Conservation (phyloP, 2,888 invertebrate genomes). For the Callyntrura sp. region DNA sequence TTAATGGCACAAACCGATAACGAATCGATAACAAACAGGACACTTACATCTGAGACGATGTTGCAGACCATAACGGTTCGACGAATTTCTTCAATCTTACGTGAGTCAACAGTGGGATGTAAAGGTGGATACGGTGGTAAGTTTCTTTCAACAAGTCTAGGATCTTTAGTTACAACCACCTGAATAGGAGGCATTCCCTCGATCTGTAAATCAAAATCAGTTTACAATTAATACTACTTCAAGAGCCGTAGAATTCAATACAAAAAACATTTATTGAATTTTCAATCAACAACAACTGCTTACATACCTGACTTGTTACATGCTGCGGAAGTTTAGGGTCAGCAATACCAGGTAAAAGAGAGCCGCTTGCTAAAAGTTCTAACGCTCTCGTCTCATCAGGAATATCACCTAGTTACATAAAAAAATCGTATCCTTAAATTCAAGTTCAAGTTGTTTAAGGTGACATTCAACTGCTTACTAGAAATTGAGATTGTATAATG, state of each 20-base stretch:
- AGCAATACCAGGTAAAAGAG: constrained; percentile 94
- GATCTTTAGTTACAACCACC: constrained; percentile 96
- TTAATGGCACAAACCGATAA: no score
- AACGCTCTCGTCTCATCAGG: constrained; percentile 98
- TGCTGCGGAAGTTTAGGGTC: constrained; percentile 96
- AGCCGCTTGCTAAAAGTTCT: constrained; percentile 96
- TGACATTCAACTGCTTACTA: no score
- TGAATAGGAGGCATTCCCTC: constrained; percentile 94
- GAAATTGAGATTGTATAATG: no score
- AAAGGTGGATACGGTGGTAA: constrained; percentile 96
- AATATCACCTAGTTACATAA: constrained; percentile 89
- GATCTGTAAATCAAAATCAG: constrained; percentile 29
- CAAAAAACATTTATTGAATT: no score
- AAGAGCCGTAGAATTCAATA: no score
- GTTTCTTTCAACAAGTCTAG: constrained; percentile 92
- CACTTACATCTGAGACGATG: constrained; percentile 86
- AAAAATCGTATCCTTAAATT: no score
- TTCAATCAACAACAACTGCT: no score
- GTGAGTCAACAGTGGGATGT: constrained; percentile 94
- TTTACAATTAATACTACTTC: no score
- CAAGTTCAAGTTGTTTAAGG: no score
- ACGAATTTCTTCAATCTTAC: constrained; percentile 97
- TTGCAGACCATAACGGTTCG: constrained; percentile 96
- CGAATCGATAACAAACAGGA: no score
- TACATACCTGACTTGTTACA: constrained; percentile 91